Percentiles rank a stretch among this genome's conserved stretches.
These are phyloP conservation scores for Turdus rufiventris DNA, from an alignment of 2,113 vertebrate genomes.

Conservation along the genomic window DNA sequence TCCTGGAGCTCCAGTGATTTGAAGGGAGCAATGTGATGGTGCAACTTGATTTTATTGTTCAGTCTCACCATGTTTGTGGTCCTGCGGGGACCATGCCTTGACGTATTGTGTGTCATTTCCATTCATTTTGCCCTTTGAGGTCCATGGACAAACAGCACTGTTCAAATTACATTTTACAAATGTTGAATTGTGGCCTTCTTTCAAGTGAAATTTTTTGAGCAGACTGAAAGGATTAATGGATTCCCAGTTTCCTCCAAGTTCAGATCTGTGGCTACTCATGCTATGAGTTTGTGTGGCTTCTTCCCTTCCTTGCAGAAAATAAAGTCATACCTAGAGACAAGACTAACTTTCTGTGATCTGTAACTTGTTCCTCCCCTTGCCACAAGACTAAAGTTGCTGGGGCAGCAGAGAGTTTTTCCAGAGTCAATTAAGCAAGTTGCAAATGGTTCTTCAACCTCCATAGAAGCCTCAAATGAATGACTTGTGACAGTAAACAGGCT, in stretches of 20 bases:
- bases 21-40: neutral
- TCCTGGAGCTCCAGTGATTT: neutral
- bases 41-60: neutral
- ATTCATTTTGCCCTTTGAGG: neutral
- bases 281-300: neutral
- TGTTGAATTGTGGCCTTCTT: neutral
- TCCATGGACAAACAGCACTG: neutral
- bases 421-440: neutral
- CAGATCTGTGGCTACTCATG: neutral
- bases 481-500: neutral
- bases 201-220: neutral
- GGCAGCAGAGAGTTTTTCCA: neutral
- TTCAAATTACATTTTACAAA: neutral
- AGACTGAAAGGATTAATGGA: neutral
- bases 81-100: neutral
- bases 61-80: neutral
- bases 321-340: neutral
- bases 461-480: neutral
- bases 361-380: neutral
- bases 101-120: neutral
- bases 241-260: neutral
- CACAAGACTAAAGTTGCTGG: neutral
- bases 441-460: neutral
- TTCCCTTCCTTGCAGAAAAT: neutral
- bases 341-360: neutral